A percentile compares a stretch with the other conserved stretches of the same genome.
Evolutionary conservation across 2,888 invertebrate species (phyloP).

Genomic region (Eueremaeus valkanovi): DNA sequence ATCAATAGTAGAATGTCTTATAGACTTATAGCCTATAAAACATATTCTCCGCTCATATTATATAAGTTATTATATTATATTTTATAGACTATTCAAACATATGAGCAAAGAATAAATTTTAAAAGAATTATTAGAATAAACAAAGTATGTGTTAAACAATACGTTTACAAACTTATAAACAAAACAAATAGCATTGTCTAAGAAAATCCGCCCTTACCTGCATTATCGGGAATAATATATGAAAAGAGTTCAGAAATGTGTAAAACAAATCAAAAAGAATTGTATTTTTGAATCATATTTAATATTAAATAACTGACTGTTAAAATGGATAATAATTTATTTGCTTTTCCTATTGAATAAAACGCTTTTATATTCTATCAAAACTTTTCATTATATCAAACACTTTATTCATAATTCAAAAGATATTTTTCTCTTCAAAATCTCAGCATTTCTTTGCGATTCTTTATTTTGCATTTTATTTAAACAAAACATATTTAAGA

Average conservation of each 20-base stretch:
- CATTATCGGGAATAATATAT: neutral
- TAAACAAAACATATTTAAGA: neutral
- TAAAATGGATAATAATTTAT: neutral
- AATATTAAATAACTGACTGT: neutral
- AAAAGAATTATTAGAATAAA: neutral
- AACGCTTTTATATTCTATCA: neutral
- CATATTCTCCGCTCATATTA: no score
- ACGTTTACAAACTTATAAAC: neutral
- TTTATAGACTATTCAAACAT: neutral
- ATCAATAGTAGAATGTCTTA: no score
- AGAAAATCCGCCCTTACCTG: neutral
- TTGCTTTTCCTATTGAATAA: neutral
- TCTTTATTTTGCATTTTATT: neutral
- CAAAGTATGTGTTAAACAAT: neutral
- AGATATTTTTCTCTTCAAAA: neutral
- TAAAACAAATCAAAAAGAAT: neutral
- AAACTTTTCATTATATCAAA: neutral
- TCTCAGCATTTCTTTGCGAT: neutral
- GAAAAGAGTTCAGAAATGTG: neutral
- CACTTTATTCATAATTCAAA: neutral
- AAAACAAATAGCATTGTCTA: neutral
- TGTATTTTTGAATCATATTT: neutral
- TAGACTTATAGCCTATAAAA: no score
- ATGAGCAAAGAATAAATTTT: neutral
- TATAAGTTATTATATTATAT: no score